These are phyloP conservation scores for Nebria brevicollis DNA, from an alignment of 2,888 invertebrate genomes.

Conservation along the genomic window DNA sequence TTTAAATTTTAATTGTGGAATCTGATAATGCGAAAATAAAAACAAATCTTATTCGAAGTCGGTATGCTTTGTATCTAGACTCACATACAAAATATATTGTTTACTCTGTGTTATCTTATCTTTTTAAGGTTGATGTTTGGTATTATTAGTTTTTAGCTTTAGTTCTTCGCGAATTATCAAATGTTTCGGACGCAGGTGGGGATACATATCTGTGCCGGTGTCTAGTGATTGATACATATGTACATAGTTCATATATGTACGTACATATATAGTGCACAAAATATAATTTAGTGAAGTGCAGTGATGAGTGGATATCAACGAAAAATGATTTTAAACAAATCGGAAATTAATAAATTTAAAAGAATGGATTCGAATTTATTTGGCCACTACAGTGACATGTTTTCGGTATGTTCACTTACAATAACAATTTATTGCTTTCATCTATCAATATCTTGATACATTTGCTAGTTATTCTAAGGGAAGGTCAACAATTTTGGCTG, in stretches of 20 bases:
- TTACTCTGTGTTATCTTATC: neutral
- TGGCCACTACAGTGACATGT: slow-evolving; percentile 13
- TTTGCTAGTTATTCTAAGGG: no score
- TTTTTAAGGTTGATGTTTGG: neutral
- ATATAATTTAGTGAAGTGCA: neutral
- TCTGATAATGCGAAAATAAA: no score
- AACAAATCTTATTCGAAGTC: no score
- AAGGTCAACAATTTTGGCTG: no score
- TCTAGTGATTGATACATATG: neutral
- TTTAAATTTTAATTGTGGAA: no score
- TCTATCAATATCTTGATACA: no score
- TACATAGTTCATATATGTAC: no score
- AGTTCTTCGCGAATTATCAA: neutral
- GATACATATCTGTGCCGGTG: neutral
- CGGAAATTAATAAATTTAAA: slow-evolving; percentile 37
- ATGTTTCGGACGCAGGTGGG: neutral
- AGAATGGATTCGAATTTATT: slow-evolving; percentile 16
- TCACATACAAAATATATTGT: neutral
- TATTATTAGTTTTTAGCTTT: neutral
- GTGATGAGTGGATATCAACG: neutral
- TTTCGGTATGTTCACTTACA: neutral
- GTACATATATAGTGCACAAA: no score
- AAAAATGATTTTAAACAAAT: slow-evolving; percentile 40
- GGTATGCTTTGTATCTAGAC: no score
- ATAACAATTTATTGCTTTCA: no score